These are phyloP conservation scores for Coelopa frigida DNA, from an alignment of 1,140 invertebrate genomes.

Conservation along the genomic window DNA sequence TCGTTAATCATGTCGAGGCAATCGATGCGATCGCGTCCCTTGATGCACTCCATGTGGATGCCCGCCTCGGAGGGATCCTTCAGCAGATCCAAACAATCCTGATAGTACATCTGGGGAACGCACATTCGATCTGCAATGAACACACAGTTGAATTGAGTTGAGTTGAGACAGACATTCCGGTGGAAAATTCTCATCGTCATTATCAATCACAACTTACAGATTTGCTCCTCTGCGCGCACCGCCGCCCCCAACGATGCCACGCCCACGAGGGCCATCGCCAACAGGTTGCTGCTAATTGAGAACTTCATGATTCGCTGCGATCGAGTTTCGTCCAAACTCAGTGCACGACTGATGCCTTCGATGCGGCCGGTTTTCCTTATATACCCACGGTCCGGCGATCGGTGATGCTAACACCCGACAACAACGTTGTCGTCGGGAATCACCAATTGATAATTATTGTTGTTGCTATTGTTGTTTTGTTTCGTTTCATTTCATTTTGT, in stretches of 20 bases:
- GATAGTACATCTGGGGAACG: constrained; percentile 55
- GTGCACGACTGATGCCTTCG: constrained; percentile 4
- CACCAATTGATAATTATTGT: constrained; percentile 10
- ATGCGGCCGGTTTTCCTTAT: constrained; percentile 12
- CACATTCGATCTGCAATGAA: constrained; percentile 58
- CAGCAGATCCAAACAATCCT: constrained; percentile 58
- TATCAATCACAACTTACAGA: constrained; percentile 10
- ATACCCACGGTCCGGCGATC: too few relatives aligned
- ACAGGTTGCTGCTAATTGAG: background rate
- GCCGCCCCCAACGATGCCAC: background rate
- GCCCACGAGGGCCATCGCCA: constrained; percentile 5
- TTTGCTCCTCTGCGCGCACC: constrained; percentile 11
- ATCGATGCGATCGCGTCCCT: constrained; percentile 63
- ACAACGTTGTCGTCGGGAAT: constrained; percentile 11
- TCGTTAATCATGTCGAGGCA: constrained; percentile 67
- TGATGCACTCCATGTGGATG: constrained; percentile 56
- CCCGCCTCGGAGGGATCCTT: constrained; percentile 55
- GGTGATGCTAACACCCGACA: too few relatives aligned
- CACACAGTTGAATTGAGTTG: background rate
- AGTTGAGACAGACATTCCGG: background rate
- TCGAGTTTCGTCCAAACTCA: too few relatives aligned
- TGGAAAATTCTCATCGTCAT: background rate
- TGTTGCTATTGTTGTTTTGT: constrained; percentile 1
- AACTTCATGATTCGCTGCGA: too few relatives aligned
- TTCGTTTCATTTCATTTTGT: too few relatives aligned